These are phyloP conservation scores for Nothoprocta perdicaria DNA, from an alignment of 2,113 vertebrate species.

Conservation along the genomic window DNA sequence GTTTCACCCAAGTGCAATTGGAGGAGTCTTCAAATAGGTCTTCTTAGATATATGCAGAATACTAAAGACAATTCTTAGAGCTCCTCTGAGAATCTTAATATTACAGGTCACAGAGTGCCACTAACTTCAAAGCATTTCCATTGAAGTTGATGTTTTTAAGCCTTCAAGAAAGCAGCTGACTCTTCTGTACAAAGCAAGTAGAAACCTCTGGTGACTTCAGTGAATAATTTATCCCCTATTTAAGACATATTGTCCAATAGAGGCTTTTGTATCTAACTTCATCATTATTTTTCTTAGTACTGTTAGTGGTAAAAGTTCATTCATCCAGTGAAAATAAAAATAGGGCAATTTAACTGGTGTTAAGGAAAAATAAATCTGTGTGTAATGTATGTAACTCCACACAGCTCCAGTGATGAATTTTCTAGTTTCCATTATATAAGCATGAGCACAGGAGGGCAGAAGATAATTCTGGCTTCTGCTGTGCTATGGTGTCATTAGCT, in stretches of 20 bases:
- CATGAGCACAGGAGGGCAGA: background rate
- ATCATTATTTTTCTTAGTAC: background rate
- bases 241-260: conserved; percentile 26
- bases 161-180: conserved; percentile 17
- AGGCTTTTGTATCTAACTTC: background rate
- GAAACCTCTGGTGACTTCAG: conserved; percentile 25
- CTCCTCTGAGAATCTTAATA: background rate
- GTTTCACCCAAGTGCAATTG: conserved; percentile 1
- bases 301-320: background rate
- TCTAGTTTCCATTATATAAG: background rate
- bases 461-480: background rate
- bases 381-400: background rate
- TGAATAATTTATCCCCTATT: background rate
- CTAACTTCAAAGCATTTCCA: background rate
- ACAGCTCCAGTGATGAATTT: background rate
- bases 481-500: background rate
- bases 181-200: conserved; percentile 19
- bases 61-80: background rate
- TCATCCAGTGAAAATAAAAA: background rate
- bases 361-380: background rate
- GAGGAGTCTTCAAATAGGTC: conserved; percentile 14
- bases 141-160: conserved; percentile 29
- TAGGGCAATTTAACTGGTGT: background rate
- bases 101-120: conserved; percentile 1
- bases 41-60: background rate